Conservation (phyloP, 2,888 invertebrate species). For the Oscheius sp. region DNA sequence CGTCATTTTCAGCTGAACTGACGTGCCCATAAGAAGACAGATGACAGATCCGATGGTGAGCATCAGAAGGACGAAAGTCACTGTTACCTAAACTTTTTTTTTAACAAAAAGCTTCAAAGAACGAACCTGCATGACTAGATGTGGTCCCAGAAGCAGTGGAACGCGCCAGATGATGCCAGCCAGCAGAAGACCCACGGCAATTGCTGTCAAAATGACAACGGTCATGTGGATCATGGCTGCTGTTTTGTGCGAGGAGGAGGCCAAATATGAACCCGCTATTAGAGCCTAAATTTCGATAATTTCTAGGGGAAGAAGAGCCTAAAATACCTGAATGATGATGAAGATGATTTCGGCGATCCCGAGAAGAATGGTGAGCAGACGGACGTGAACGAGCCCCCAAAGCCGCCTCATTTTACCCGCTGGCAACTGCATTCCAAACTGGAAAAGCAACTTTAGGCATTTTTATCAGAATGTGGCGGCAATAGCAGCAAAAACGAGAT, state of each 20-base stretch:
- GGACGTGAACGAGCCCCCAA: slow-evolving; percentile 28
- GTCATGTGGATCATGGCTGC: slow-evolving; percentile 29
- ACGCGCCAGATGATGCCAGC: slow-evolving; percentile 25
- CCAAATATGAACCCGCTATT: slow-evolving; percentile 31
- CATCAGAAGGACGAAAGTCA: slow-evolving; percentile 2
- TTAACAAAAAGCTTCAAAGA: not conserved
- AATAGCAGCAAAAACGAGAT: not conserved
- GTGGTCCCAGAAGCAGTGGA: slow-evolving; percentile 30
- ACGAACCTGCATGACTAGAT: slow-evolving; percentile 36
- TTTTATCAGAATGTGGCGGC: not conserved
- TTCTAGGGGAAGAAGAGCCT: not conserved
- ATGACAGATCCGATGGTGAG: slow-evolving; percentile 16
- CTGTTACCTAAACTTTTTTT: slow-evolving; percentile 6
- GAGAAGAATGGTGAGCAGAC: slow-evolving; percentile 21
- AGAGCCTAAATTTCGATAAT: slow-evolving; percentile 18
- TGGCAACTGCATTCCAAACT: slow-evolving; percentile 10
- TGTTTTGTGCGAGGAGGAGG: slow-evolving; percentile 17
- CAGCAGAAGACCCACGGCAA: slow-evolving; percentile 27
- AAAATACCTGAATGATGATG: slow-evolving; percentile 19
- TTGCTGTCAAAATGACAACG: slow-evolving; percentile 5
- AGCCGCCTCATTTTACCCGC: slow-evolving; percentile 13
- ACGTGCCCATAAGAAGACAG: slow-evolving; percentile 10
- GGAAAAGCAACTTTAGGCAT: no score
- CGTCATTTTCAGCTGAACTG: slow-evolving; percentile 21
- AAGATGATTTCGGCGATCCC: slow-evolving; percentile 29